A percentile compares a stretch with the other conserved stretches of the same genome.
Conservation (phyloP, 2,888 invertebrate species). For the Geophilus truncorum region DNA sequence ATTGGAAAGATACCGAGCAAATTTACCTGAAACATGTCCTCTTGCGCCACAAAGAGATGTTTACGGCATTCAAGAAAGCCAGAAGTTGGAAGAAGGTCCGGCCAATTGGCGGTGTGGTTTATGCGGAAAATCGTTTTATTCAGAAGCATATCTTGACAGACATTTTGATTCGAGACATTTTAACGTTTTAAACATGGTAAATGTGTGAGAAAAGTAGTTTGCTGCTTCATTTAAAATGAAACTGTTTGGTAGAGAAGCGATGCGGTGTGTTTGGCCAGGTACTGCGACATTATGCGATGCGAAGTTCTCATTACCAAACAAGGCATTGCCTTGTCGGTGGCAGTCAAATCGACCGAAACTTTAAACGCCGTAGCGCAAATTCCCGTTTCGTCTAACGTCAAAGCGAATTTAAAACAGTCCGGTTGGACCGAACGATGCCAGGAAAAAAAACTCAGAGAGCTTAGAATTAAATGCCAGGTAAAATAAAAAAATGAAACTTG, state of each 20-base stretch:
- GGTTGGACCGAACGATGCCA: constrained; percentile 42
- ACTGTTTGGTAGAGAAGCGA: constrained; percentile 68
- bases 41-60: constrained; percentile 82
- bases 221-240: neutral
- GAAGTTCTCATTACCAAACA: constrained; percentile 61
- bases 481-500: too few relatives aligned
- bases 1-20: constrained; percentile 79
- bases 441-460: constrained; percentile 45
- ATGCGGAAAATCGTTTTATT: constrained; percentile 86
- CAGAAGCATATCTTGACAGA: constrained; percentile 76
- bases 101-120: constrained; percentile 87
- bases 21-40: constrained; percentile 80
- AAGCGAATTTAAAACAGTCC: constrained; percentile 50
- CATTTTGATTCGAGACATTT: constrained; percentile 86
- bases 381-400: constrained; percentile 3
- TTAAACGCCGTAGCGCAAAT: neutral
- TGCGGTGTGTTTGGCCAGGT: constrained; percentile 86
- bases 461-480: constrained; percentile 45
- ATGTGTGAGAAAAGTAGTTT: constrained; percentile 22
- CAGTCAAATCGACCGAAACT: neutral
- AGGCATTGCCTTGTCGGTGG: neutral
- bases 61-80: constrained; percentile 77
- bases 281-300: constrained; percentile 93
- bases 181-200: constrained; percentile 74
- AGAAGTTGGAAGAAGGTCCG: constrained; percentile 76